Conservation (phyloP, 2,113 vertebrate genomes). For the Sigmodon hispidus region DNA sequence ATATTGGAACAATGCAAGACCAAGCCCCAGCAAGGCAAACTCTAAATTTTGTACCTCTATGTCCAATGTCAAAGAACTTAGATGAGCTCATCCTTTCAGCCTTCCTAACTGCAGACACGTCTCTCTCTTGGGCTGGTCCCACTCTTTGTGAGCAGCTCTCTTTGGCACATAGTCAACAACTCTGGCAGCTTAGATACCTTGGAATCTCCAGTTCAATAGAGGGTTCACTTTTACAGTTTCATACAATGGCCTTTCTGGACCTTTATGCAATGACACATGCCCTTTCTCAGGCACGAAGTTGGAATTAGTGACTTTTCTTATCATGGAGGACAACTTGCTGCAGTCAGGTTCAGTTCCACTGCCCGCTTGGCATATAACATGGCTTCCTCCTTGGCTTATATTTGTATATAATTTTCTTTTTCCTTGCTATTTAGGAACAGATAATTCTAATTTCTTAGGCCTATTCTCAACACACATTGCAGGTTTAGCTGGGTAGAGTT, state of each 20-base stretch:
- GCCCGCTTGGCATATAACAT: not conserved
- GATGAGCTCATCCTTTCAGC: not conserved
- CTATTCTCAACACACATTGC: not conserved
- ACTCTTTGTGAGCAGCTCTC: not conserved
- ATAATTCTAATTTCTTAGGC: not conserved
- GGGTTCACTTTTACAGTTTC: not conserved
- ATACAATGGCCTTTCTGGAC: not conserved
- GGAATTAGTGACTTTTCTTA: not conserved
- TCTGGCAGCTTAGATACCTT: not conserved
- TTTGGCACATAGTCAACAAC: not conserved
- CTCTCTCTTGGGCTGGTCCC: not conserved
- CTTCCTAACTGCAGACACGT: not conserved
- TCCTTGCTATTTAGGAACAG: not conserved
- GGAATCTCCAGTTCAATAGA: not conserved
- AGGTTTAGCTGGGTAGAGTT: not conserved
- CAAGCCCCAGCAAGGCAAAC: not conserved
- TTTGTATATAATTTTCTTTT: not conserved
- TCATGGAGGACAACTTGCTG: too few species aligned
- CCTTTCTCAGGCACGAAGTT: too few species aligned
- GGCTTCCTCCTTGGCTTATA: not conserved
- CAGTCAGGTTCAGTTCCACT: not conserved
- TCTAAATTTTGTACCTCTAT: not conserved
- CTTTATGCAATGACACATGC: not conserved
- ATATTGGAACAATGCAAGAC: not conserved
- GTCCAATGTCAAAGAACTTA: not conserved